Evolutionary conservation across 2,797 vertebrate species (phyloP).

Genomic region (Muraenolepis orangiensis): DNA sequence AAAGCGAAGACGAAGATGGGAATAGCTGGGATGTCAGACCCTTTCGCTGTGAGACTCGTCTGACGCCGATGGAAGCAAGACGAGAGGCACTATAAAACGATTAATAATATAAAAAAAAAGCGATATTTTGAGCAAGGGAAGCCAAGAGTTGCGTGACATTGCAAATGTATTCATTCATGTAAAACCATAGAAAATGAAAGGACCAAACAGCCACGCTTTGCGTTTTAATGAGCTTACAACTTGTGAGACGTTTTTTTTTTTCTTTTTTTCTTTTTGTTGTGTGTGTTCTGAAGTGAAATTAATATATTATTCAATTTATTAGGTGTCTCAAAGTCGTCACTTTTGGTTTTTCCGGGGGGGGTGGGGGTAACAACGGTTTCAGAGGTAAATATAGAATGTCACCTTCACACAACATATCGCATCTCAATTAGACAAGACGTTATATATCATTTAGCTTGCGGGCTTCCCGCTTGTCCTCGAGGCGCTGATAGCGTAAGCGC

Average conservation of each 20-base stretch:
- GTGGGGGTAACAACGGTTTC: slow-evolving; percentile 13
- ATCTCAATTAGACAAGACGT: slow-evolving; percentile 47
- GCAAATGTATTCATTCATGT: not conserved
- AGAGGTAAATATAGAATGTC: slow-evolving; percentile 20
- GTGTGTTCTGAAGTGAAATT: not conserved
- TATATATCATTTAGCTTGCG: slow-evolving; percentile 39
- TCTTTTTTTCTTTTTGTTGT: too few species aligned
- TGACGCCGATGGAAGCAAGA: not conserved
- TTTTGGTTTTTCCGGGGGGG: slow-evolving; percentile 6
- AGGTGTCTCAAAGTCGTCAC: slow-evolving; percentile 10
- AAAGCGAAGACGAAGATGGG: slow-evolving; percentile 1
- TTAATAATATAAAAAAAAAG: slow-evolving; percentile 10
- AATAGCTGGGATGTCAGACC: slow-evolving; percentile 18
- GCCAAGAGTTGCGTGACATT: not conserved
- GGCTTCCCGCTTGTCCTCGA: slow-evolving; percentile 34
- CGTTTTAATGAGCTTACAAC: not conserved
- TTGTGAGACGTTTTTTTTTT: not conserved
- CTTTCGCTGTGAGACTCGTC: not conserved
- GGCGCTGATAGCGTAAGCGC: slow-evolving; percentile 28
- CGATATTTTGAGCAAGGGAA: slow-evolving; percentile 11
- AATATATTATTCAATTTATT: slow-evolving; percentile 1
- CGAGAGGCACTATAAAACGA: slow-evolving; percentile 38
- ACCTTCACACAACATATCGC: slow-evolving; percentile 29
- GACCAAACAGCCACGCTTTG: slow-evolving; percentile 10
- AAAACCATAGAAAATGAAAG: not conserved